Base-by-base conservation (phyloP, 2,797 vertebrate genomes). In the Neosalanx taihuensis region DNA sequence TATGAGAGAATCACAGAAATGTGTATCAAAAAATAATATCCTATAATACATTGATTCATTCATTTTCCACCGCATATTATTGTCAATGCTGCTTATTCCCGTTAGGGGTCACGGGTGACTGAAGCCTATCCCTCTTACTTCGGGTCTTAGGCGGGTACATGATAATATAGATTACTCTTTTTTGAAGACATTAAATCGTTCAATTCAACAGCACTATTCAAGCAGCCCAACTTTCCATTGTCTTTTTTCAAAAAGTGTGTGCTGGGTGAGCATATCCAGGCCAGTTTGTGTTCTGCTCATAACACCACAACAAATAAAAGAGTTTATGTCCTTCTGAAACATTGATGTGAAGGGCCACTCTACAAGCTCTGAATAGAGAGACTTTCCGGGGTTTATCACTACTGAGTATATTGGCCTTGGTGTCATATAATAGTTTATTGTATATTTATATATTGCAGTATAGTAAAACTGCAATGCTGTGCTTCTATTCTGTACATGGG, bases 291-390 rank as follows among this genome's bases (percentile, higher is more conserved):
- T 84, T 73, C 62, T 30, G 31, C 62, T 69, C 72, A 0, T 51
- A 30, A 67, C 33, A 61, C 64, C 63, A 61, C 49, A n/a, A 72
- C 71, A 75, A 79, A 78, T 78, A 60, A 72, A 41, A 82, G 71
- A 65, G 67, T 86, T 85, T 80, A 84, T 70, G 72, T 46, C 73
- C 73, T 4, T 77, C 77, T 81, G 49, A 86, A 82, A 86, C 72
- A 73, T 61, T 79, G 80, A 86, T 79, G 46, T 81, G 81, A 69
- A 37, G 56, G 63, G 37, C 58, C 66, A 30, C 74, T 69, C 74
- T 67, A 74, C 70, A 72, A 71, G 67, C 85, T 81, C 79, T 81
- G 68, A 29, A 2, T 72, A 79, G 12, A 46, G 41, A 3, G 10
- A 13, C 41, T 9, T 75, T 79, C 58, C 62, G 4, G 26, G 67